Base-by-base conservation (phyloP, 2,888 invertebrate species). In the Chalcis sispes region DNA sequence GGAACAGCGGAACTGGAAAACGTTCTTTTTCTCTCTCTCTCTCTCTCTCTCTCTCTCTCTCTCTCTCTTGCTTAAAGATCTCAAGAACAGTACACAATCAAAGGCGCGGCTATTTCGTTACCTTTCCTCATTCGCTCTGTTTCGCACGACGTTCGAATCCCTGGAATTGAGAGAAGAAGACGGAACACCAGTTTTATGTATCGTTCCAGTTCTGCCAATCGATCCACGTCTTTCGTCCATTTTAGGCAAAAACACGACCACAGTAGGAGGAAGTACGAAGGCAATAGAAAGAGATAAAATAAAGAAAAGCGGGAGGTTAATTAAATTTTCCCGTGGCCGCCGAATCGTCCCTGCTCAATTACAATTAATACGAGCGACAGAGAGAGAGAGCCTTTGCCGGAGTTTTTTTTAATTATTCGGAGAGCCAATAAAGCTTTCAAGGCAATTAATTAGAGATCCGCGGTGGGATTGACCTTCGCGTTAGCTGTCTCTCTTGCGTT, bases 1-100 rank as follows among this genome's bases (percentile, higher is more conserved):
- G 27, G 67, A 72, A 66, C 25, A 72, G 61, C 66, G 72, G 72
- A 72, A 76, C 76, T 61, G 54, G 73, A 67, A 76, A 75, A 32
- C 52, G 20, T 54, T 3, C 48, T 40, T 29, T 61, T 42, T 27
- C 50, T 46, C 48, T n/a, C n/a, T n/a, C n/a, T n/a, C n/a, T n/a
- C n/a, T n/a, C n/a, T n/a, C n/a, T n/a, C n/a, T n/a, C n/a, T n/a
- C n/a, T n/a, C n/a, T n/a, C n/a, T n/a, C n/a, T n/a, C n/a, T n/a
- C n/a, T n/a, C n/a, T n/a, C n/a, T n/a, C n/a, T n/a, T n/a, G n/a
- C n/a, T n/a, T n/a, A n/a, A n/a, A n/a, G 58, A 32, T 36, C 58
- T n/a, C n/a, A n/a, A n/a, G n/a, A n/a, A n/a, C n/a, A n/a, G n/a
- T n/a, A n/a, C n/a, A n/a, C n/a, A n/a, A n/a, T n/a, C n/a, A n/a